These are phyloP conservation scores for Zaprionus obscuricornis DNA, from an alignment of 2,888 invertebrate genomes.

Conservation along the genomic window DNA sequence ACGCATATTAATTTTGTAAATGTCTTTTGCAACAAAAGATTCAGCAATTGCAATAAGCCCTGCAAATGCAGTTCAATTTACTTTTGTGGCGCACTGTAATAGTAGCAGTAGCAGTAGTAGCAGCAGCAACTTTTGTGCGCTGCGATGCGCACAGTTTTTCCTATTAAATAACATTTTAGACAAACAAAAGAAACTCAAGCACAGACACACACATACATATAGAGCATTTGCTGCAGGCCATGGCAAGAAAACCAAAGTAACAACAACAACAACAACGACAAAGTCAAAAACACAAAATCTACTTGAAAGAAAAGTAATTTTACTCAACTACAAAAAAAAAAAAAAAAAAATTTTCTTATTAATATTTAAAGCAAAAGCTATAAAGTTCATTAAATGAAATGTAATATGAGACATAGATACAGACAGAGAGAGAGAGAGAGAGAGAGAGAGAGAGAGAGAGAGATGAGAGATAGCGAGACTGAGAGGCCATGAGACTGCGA, in stretches of 20 bases:
- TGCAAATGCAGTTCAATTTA: slow-evolving; percentile 69
- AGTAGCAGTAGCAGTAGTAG: too few species aligned
- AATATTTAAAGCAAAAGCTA: too few species aligned
- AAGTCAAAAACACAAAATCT: too few species aligned
- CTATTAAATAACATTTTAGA: slow-evolving; percentile 69
- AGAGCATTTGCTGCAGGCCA: slow-evolving; percentile 18
- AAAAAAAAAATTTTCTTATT: too few species aligned
- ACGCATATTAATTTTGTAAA: slow-evolving; percentile 72
- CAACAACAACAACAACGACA: background rate
- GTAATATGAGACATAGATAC: too few species aligned
- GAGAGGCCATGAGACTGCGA: too few species aligned
- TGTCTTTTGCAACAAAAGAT: slow-evolving; percentile 64
- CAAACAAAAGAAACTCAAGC: slow-evolving; percentile 56
- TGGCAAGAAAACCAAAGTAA: slow-evolving; percentile 43
- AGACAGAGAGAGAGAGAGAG: too few species aligned
- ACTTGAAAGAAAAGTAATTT: too few species aligned
- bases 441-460: too few species aligned
- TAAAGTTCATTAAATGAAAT: too few species aligned
- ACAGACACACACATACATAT: slow-evolving; percentile 4
- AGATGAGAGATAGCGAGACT: too few species aligned
- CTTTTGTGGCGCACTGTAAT: slow-evolving; percentile 25
- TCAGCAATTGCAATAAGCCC: slow-evolving; percentile 50
- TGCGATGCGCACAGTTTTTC: slow-evolving; percentile 45
- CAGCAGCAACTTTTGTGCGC: slow-evolving; percentile 54
- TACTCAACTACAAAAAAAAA: too few species aligned